phyloP scores from a whole-genome alignment of 2,797 vertebrate genomes.

The Pipistrellus pygmaeus region DNA sequence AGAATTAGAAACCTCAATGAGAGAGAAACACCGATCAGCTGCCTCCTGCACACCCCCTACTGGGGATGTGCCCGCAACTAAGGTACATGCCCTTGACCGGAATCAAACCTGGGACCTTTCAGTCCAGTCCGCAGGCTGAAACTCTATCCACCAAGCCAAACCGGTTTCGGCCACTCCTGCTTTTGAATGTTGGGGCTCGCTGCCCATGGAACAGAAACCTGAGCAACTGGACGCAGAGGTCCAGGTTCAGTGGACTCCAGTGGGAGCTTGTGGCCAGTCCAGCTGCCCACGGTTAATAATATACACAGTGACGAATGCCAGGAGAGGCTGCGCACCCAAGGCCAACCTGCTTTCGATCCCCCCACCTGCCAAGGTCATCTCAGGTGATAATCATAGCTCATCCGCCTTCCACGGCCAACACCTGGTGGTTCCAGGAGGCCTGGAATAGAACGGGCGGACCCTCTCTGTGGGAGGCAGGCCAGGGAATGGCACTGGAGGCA shows the following conservation, averaged over 20 bases:
- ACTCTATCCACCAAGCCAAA: too few species aligned
- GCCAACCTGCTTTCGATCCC: not conserved
- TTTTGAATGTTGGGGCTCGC: not conserved
- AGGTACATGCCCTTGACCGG: too few species aligned
- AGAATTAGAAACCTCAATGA: too few species aligned
- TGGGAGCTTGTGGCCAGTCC: not conserved
- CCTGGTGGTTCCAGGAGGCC: not conserved
- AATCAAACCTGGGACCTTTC: too few species aligned
- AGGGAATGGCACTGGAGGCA: rapidly evolving
- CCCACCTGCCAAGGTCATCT: not conserved
- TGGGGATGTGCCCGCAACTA: too few species aligned
- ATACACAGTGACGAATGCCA: not conserved
- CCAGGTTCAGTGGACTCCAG: not conserved
- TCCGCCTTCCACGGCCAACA: not conserved
- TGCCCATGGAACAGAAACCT: slow-evolving; percentile 14
- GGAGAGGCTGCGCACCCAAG: not conserved
- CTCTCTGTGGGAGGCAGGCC: not conserved
- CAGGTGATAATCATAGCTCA: not conserved
- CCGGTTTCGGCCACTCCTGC: not conserved
- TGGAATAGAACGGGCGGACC: not conserved
- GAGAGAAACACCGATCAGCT: too few species aligned
- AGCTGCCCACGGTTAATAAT: not conserved
- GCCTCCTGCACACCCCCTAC: too few species aligned
- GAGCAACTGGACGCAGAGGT: not conserved
- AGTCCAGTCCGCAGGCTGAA: too few species aligned